phyloP scores from a whole-genome alignment of 2,797 vertebrate species.

The Pangasius mekongensis region DNA sequence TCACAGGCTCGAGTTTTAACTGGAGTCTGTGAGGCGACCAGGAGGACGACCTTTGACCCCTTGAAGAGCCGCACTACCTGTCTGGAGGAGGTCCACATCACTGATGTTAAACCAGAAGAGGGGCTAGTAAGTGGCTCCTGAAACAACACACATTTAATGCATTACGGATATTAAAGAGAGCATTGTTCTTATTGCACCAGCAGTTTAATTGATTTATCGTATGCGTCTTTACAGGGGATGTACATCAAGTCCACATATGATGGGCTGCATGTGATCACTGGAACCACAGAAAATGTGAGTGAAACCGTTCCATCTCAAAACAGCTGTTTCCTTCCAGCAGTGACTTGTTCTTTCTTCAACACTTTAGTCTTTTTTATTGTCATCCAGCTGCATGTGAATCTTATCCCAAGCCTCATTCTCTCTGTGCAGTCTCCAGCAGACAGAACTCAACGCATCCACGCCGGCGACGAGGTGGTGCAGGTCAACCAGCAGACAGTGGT shows the following conservation, averaged over 20 bases:
- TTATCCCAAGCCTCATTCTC: background rate
- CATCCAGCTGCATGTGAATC: background rate
- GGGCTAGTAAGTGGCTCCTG: constrained; percentile 83
- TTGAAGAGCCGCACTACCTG: constrained; percentile 80
- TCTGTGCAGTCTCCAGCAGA: constrained; percentile 88
- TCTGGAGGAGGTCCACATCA: constrained; percentile 88
- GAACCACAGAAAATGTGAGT: constrained; percentile 96
- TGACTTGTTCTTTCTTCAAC: background rate
- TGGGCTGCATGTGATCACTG: constrained; percentile 92
- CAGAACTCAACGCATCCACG: constrained; percentile 90
- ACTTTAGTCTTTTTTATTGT: background rate
- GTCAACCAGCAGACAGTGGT: constrained; percentile 96
- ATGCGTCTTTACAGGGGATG: constrained; percentile 81
- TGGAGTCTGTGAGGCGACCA: constrained; percentile 86
- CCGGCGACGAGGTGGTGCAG: constrained; percentile 94
- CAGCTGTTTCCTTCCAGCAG: background rate
- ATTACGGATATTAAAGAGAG: background rate
- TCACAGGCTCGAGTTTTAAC: constrained; percentile 87
- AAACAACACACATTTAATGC: background rate
- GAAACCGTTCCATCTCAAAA: background rate
- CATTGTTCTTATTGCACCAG: background rate
- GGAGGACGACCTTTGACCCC: constrained; percentile 80
- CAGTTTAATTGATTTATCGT: background rate
- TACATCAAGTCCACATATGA: constrained; percentile 99
- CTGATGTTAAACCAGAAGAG: constrained; percentile 84